Evolutionary conservation across 2,797 vertebrate genomes (phyloP).

Genomic region (Petrocephalus schoutedeni): DNA sequence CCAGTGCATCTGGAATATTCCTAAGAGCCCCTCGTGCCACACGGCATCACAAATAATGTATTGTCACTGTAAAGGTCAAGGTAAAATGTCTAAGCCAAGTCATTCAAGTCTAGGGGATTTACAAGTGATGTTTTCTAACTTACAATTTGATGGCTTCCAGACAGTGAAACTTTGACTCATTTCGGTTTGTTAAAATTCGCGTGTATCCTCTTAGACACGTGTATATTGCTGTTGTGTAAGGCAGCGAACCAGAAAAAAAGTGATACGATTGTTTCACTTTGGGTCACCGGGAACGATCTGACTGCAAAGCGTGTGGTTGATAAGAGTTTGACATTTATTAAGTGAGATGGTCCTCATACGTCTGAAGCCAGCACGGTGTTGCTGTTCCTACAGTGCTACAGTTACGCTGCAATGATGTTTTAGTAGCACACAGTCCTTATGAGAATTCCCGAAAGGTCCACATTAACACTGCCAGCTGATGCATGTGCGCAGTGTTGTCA

Average conservation of each 20-base stretch:
- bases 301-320: neutral
- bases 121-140: neutral
- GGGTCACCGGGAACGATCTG: neutral
- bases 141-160: neutral
- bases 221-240: neutral
- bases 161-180: conserved; percentile 7
- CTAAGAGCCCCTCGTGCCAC: neutral
- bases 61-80: conserved; percentile 8
- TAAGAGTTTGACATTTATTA: neutral
- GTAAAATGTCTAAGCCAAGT: neutral
- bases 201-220: neutral
- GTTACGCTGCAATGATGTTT: neutral
- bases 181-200: neutral
- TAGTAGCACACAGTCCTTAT: neutral
- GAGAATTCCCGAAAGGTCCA: neutral
- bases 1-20: conserved; percentile 17
- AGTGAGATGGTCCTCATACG: neutral
- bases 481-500: neutral
- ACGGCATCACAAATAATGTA: neutral
- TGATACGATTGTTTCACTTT: neutral
- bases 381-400: neutral
- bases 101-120: conserved; percentile 2
- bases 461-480: neutral
- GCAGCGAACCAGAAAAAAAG: neutral
- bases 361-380: neutral